Conservation (phyloP, 2,888 invertebrate species). For the Gymnosoma rotundatum region DNA sequence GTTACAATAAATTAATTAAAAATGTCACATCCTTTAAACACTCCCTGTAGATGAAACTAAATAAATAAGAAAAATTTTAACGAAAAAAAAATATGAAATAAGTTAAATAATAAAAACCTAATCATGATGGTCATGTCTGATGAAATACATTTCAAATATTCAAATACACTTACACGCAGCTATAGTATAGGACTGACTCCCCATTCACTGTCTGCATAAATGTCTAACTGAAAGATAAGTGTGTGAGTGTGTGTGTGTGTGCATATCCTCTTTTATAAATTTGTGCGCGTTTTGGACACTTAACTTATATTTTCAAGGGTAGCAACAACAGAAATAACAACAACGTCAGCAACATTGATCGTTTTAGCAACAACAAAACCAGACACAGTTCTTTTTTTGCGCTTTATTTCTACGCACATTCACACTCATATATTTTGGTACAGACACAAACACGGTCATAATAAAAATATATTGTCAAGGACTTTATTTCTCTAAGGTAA, state of each 20-base stretch:
- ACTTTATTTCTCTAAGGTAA: constrained; percentile 61
- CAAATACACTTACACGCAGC: constrained; percentile 1
- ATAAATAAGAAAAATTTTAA: neutral
- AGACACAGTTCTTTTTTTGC: constrained; percentile 40
- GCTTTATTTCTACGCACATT: constrained; percentile 30
- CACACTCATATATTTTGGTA: neutral
- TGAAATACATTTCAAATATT: constrained; percentile 23
- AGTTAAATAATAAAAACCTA: constrained; percentile 41
- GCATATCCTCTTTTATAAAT: constrained; percentile 34
- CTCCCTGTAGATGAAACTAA: neutral
- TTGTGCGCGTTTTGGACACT: constrained; percentile 66
- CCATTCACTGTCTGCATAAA: constrained; percentile 25
- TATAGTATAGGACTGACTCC: constrained; percentile 2
- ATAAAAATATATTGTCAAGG: constrained; percentile 59
- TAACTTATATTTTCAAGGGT: constrained; percentile 64
- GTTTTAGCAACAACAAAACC: constrained; percentile 43
- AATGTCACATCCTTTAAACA: neutral
- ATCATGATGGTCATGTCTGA: constrained; percentile 62
- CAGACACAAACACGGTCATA: too few relatives aligned
- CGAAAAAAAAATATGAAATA: neutral
- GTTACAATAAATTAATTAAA: neutral
- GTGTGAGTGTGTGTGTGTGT: constrained; percentile 8
- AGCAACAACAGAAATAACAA: constrained; percentile 39
- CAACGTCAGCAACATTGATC: constrained; percentile 39
- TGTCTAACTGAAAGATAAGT: constrained; percentile 3